phyloP scores from a whole-genome alignment of 2,888 invertebrate species.

The Athripsodes cinereus region DNA sequence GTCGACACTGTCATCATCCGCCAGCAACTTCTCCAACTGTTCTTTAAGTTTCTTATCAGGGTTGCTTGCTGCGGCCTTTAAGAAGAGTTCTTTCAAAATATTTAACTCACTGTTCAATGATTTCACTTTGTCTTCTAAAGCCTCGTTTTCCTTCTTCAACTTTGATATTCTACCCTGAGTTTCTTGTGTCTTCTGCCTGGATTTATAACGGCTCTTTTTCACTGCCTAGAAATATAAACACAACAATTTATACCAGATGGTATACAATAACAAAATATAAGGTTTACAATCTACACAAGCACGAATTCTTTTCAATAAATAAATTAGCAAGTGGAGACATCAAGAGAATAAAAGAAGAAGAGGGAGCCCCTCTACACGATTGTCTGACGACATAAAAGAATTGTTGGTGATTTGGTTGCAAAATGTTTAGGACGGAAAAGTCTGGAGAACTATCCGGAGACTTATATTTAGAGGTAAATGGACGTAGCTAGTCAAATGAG shows the following conservation, averaged over 20 bases:
- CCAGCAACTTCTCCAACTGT: slow-evolving; percentile 51
- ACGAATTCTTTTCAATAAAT: no score
- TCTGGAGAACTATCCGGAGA: no score
- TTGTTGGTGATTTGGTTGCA: no score
- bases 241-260: neutral
- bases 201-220: slow-evolving; percentile 73
- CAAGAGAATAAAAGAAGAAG: no score
- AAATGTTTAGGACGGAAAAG: no score
- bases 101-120: slow-evolving; percentile 73
- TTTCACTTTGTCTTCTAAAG: slow-evolving; percentile 74
- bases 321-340: no score
- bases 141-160: slow-evolving; percentile 71
- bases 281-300: no score
- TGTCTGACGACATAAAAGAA: no score
- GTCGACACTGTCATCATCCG: slow-evolving; percentile 37
- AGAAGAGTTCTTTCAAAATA: slow-evolving; percentile 73
- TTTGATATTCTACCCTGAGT: slow-evolving; percentile 69
- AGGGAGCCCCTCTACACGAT: no score
- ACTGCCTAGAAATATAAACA: slow-evolving; percentile 58
- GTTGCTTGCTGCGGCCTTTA: slow-evolving; percentile 69
- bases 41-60: slow-evolving; percentile 51
- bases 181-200: slow-evolving; percentile 70
- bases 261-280: neutral
- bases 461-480: no score
- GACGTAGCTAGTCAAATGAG: no score